Evolutionary conservation across 2,797 vertebrate species (phyloP).

Genomic region (Pelobates cultripes): DNA sequence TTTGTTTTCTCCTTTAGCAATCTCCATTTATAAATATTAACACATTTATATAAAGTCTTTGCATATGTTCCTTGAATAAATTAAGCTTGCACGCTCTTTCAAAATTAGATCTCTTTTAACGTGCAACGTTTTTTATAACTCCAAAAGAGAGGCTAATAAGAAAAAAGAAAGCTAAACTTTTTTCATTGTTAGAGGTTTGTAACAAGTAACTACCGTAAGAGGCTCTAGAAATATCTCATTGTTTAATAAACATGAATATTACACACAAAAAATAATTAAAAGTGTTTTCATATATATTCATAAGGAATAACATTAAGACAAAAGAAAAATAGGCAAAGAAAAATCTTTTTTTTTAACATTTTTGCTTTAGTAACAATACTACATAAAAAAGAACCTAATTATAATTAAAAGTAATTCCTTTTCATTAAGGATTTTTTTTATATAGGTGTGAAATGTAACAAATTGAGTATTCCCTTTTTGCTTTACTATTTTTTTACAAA

Average conservation of each 20-base stretch:
- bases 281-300: too few relatives aligned
- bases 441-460: too few relatives aligned
- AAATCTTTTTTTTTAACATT: too few relatives aligned
- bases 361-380: too few relatives aligned
- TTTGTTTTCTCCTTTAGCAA: conserved; percentile 19
- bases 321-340: too few relatives aligned
- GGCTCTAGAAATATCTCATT: not conserved
- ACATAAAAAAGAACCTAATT: too few relatives aligned
- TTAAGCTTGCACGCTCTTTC: conserved; percentile 15
- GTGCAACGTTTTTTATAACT: not conserved
- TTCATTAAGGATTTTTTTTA: too few relatives aligned
- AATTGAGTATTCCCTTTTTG: too few relatives aligned
- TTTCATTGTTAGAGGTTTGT: not conserved
- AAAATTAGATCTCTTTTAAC: not conserved
- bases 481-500: too few relatives aligned
- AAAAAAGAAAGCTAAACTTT: not conserved
- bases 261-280: too few relatives aligned
- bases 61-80: conserved; percentile 31
- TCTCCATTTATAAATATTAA: conserved; percentile 11
- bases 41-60: conserved; percentile 30
- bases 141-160: not conserved
- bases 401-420: too few relatives aligned
- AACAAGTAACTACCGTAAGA: not conserved
- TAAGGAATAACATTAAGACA: too few relatives aligned
- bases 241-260: not conserved